These are phyloP conservation scores for Gymnogyps californianus DNA, from an alignment of 2,113 vertebrate species.

Conservation along the genomic window DNA sequence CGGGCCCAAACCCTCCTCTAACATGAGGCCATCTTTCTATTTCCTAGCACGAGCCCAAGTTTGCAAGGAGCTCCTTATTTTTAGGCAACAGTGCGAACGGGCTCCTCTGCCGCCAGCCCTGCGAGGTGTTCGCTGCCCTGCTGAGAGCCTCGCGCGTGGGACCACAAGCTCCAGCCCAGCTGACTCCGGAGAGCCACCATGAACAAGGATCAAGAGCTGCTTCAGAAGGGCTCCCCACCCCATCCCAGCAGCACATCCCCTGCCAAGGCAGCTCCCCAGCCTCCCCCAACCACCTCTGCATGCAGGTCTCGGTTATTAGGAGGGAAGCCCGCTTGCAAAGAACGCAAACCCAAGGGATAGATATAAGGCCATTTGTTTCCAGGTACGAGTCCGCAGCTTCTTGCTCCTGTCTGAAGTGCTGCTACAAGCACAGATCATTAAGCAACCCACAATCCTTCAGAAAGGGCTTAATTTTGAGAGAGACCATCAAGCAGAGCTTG, in stretches of 20 bases:
- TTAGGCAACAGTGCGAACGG: background rate
- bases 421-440: background rate
- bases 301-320: background rate
- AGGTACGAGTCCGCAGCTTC: background rate
- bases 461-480: background rate
- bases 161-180: background rate
- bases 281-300: background rate
- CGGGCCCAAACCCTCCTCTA: background rate
- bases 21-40: background rate
- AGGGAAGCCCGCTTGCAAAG: background rate
- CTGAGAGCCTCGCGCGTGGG: rapidly evolving
- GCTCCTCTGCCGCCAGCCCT: background rate
- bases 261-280: background rate
- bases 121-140: background rate
- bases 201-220: background rate
- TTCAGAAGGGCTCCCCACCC: background rate
- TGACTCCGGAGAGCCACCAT: rapidly evolving
- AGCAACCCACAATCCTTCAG: background rate
- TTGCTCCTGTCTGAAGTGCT: background rate
- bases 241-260: background rate
- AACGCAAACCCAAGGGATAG: background rate
- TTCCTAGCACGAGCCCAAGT: background rate
- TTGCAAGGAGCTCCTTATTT: background rate
- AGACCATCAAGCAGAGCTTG: background rate
- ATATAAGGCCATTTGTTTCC: background rate